These are phyloP conservation scores for Sterna hirundo DNA, from an alignment of 2,113 vertebrate genomes.

Conservation along the genomic window DNA sequence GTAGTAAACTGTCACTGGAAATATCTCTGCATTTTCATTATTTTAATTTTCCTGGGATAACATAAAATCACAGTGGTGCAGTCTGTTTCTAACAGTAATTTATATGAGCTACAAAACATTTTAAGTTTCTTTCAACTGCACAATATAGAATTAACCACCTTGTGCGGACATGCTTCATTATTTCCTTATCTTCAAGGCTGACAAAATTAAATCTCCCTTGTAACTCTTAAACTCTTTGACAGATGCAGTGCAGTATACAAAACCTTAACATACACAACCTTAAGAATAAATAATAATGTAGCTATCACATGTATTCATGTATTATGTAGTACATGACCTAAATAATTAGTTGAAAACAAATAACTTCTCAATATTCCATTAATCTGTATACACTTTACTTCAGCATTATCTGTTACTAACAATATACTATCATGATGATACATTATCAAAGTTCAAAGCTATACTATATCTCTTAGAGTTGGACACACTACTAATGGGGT, in stretches of 20 bases:
- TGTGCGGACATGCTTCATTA: neutral
- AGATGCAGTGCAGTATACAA: neutral
- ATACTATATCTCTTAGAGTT: neutral
- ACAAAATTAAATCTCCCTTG: slow-evolving; percentile 10
- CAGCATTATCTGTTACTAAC: neutral
- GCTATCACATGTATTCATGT: neutral
- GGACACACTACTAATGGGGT: neutral
- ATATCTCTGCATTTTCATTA: neutral
- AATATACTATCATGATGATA: neutral
- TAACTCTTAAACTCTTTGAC: neutral
- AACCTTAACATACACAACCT: neutral
- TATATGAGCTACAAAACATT: neutral
- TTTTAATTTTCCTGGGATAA: neutral
- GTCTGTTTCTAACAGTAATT: neutral
- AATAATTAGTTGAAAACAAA: slow-evolving; percentile 15
- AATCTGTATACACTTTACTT: neutral
- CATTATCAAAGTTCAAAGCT: slow-evolving; percentile 1
- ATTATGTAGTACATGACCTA: neutral
- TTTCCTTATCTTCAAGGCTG: slow-evolving; percentile 23
- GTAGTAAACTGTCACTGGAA: neutral
- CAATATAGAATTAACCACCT: slow-evolving; percentile 10
- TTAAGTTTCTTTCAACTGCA: neutral
- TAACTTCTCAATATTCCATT: neutral
- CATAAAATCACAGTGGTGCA: neutral
- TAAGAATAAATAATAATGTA: neutral